These are phyloP conservation scores for Monodelphis domestica DNA, from an alignment of 2,797 vertebrate genomes.

Conservation along the genomic window DNA sequence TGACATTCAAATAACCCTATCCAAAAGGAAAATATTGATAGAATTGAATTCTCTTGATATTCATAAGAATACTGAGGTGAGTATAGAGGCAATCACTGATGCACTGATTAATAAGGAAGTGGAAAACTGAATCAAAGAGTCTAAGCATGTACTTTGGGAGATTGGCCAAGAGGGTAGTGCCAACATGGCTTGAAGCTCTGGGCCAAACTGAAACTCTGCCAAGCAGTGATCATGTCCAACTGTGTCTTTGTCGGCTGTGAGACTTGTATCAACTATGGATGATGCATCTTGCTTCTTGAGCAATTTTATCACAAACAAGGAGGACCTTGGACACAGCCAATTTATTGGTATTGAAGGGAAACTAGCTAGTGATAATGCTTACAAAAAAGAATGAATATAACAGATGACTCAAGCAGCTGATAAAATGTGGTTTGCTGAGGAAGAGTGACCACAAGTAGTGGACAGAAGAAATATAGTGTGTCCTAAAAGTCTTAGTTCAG, in stretches of 20 bases:
- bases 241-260: background rate
- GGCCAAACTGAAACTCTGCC: constrained; percentile 1
- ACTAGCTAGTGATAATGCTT: background rate
- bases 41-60: background rate
- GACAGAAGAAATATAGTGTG: background rate
- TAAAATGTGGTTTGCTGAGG: background rate
- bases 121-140: background rate
- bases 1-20: background rate
- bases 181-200: background rate
- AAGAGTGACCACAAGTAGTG: background rate
- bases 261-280: background rate
- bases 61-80: background rate
- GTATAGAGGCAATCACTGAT: background rate
- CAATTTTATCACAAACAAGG: constrained; percentile 10
- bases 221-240: background rate
- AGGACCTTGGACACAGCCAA: constrained; percentile 8
- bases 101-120: background rate
- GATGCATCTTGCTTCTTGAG: constrained; percentile 7
- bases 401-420: background rate
- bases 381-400: constrained; percentile 12
- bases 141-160: constrained; percentile 8
- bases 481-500: background rate
- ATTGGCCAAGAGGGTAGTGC: background rate
- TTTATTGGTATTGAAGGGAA: background rate
- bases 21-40: background rate